Evolutionary conservation across 2,888 invertebrate genomes (phyloP), one percentile per base, ranked within the genome.

Genomic region (Gari tellinella): DNA sequence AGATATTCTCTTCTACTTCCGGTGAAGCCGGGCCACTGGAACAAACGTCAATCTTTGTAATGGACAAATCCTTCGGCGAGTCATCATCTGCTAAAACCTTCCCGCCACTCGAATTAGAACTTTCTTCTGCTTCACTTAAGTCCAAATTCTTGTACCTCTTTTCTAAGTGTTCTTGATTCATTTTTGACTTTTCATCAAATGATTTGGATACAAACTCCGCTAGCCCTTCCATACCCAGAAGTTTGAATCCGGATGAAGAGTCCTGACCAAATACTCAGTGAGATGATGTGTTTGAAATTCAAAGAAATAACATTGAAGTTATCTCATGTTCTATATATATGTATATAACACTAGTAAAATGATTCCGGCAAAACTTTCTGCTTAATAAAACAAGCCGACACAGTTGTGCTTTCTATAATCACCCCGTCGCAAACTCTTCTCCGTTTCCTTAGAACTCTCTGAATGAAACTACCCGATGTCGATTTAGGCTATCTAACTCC

Each of bases 131-230:
- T 17, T 19, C 17, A 2, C 46, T 17, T 5, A 43, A 48, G 7
- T 78, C 78, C 19, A 46, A 43, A 23, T 61, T 63, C 25, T 55
- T 66, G 12, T 62, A 61, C 10, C 52, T 56, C 37, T 61, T 58
- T 1, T 68, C 60, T 23, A 55, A 23, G 2, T 55, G 55, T 40
- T 80, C 80, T 40, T 46, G 31, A n/a, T 43, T 58, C 21, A 51
- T 62, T 62, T 77, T 69, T 0, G 69, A 51, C 51, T 78, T 83
- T n/a, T 81, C 77, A 60, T 88, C 87, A 66, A 89, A 89, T 15
- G 88, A 88, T 74, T 89, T 88, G 14, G 87, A 85, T 14, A 89
- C 89, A 73, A 89, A 89, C 53, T 88, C 82, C 0, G 89, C 80
- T 52, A 89, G 68, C 26, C 88, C 80, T 65, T 89, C 89, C 89